These are phyloP conservation scores for Poecilia latipinna DNA, from an alignment of 2,113 vertebrate genomes.

Conservation along the genomic window DNA sequence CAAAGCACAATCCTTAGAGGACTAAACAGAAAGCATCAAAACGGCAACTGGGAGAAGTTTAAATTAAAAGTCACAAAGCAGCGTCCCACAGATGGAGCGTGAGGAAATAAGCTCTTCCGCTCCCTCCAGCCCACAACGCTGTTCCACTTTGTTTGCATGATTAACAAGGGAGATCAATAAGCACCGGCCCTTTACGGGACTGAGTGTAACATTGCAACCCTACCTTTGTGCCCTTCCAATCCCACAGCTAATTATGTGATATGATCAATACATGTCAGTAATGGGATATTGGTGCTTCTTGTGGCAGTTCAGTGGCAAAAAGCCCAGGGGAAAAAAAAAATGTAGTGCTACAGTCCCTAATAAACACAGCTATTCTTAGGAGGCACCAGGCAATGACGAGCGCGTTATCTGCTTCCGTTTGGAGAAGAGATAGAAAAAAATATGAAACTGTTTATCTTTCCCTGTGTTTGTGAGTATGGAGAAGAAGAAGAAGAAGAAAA, in stretches of 20 bases:
- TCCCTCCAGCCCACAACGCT: slow-evolving; percentile 32
- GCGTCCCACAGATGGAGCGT: slow-evolving; percentile 25
- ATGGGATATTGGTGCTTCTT: slow-evolving; percentile 69
- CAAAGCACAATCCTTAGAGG: background rate
- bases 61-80: slow-evolving; percentile 24
- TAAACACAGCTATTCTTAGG: slow-evolving; percentile 40
- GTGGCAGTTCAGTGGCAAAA: slow-evolving; percentile 27
- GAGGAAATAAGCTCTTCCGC: slow-evolving; percentile 59
- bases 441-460: slow-evolving; percentile 65
- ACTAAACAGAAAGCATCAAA: background rate
- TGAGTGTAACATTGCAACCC: slow-evolving; percentile 63
- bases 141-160: slow-evolving; percentile 75
- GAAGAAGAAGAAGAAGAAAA: background rate
- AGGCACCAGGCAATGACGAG: slow-evolving; percentile 17
- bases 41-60: background rate
- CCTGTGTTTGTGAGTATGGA: slow-evolving; percentile 15
- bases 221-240: slow-evolving; percentile 63
- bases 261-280: slow-evolving; percentile 76
- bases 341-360: slow-evolving; percentile 33
- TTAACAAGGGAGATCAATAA: slow-evolving; percentile 79
- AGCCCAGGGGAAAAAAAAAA: slow-evolving; percentile 26
- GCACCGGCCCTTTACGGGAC: slow-evolving; percentile 43
- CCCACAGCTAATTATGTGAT: slow-evolving; percentile 75
- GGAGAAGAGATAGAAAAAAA: slow-evolving; percentile 56
- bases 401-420: slow-evolving; percentile 40